These are phyloP conservation scores for Metellina segmentata DNA, from an alignment of 2,888 invertebrate species.

Conservation along the genomic window DNA sequence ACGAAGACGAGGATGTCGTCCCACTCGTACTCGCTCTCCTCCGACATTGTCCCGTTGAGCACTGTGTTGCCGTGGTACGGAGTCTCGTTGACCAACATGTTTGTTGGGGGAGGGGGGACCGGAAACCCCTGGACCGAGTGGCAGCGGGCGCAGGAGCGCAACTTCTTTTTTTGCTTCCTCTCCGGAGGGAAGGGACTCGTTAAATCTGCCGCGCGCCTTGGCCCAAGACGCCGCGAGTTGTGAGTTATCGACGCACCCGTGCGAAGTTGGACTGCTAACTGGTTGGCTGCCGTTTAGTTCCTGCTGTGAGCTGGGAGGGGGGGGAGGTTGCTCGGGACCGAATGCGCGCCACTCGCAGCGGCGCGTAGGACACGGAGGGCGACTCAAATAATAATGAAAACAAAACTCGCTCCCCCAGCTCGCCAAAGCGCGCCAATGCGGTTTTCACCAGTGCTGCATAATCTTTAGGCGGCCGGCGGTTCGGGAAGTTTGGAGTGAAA, in stretches of 20 bases:
- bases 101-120: background rate
- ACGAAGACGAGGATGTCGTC: slow-evolving; percentile 68
- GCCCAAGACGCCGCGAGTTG: background rate
- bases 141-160: background rate
- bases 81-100: slow-evolving; percentile 51
- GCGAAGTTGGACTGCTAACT: slow-evolving; percentile 53
- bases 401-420: slow-evolving; percentile 40
- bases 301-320: slow-evolving; percentile 13
- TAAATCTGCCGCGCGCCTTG: slow-evolving; percentile 38
- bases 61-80: background rate
- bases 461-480: slow-evolving; percentile 56
- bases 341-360: slow-evolving; percentile 52
- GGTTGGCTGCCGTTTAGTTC: slow-evolving; percentile 53
- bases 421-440: slow-evolving; percentile 75
- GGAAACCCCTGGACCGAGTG: background rate
- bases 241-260: slow-evolving; percentile 21
- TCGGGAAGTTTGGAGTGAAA: background rate
- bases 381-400: slow-evolving; percentile 42
- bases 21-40: slow-evolving; percentile 42
- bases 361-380: slow-evolving; percentile 59
- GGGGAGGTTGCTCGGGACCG: slow-evolving; percentile 50
- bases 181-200: slow-evolving; percentile 2
- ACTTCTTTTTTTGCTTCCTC: background rate
- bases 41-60: slow-evolving; percentile 40
- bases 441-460: slow-evolving; percentile 73